Conservation (phyloP, 35 echinoderm and acorn worm genomes). For the Ptychodera flava region DNA sequence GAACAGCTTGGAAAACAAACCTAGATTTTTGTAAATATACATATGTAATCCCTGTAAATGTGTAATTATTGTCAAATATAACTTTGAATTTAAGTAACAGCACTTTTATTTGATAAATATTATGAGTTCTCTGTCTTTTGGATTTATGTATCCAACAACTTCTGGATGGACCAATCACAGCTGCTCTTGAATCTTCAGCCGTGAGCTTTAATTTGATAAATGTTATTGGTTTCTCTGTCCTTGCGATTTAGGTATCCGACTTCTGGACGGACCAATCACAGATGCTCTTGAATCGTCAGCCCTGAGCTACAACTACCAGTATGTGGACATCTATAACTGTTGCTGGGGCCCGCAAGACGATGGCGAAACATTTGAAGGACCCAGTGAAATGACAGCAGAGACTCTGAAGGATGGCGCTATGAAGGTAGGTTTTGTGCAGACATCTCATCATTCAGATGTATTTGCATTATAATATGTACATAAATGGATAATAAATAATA, state of each 20-base stretch:
- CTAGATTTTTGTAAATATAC: too few relatives aligned
- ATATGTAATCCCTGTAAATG: too few relatives aligned
- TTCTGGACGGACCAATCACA: constrained; percentile 70
- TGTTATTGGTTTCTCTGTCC: too few relatives aligned
- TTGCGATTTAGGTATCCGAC: constrained; percentile 44
- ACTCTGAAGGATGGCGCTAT: constrained; percentile 37
- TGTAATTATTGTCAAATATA: too few relatives aligned
- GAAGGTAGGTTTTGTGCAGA: constrained; percentile 25
- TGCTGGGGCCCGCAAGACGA: constrained; percentile 91
- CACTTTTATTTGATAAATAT: too few relatives aligned
- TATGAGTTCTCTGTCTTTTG: too few relatives aligned
- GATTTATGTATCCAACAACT: too few relatives aligned
- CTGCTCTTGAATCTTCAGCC: constrained; percentile 57
- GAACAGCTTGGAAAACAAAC: too few relatives aligned
- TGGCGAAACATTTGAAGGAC: constrained; percentile 58
- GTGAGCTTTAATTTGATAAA: too few relatives aligned
- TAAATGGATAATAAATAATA: too few relatives aligned
- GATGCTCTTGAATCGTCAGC: constrained; percentile 66
- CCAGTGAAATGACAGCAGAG: constrained; percentile 32
- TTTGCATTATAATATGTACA: too few relatives aligned
- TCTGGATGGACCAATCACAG: constrained; percentile 75
- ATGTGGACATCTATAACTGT: constrained; percentile 92
- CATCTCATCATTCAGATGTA: background rate
- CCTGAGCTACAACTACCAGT: constrained; percentile 49
- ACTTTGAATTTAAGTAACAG: too few relatives aligned